These are phyloP conservation scores for Lamellibrachia columna DNA, from an alignment of 2,888 invertebrate genomes.

Conservation along the genomic window DNA sequence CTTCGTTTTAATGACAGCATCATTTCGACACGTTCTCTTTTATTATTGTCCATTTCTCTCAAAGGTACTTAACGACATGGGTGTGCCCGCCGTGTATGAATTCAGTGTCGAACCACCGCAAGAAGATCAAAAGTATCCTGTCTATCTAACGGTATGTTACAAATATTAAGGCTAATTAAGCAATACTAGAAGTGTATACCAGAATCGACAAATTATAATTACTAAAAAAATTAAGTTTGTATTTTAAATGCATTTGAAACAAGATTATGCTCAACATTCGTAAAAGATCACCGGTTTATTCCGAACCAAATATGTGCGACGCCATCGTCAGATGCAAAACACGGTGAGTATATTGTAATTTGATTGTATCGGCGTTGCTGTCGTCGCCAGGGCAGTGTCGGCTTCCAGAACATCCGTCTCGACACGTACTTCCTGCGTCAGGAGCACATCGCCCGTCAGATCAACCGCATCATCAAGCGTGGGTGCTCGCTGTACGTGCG, in stretches of 20 bases:
- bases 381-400: slow-evolving; percentile 17
- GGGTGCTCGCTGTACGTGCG: background rate
- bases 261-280: too few relatives aligned
- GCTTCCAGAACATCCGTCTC: background rate
- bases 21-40: background rate
- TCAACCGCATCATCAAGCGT: background rate
- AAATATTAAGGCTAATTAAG: background rate
- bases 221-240: too few relatives aligned
- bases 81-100: slow-evolving; percentile 22
- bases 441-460: slow-evolving; percentile 22
- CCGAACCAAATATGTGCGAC: background rate
- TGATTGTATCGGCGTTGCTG: background rate
- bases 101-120: slow-evolving; percentile 16
- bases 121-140: background rate
- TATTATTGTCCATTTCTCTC: background rate
- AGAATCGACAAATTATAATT: too few relatives aligned
- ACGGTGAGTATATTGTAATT: background rate
- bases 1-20: too few relatives aligned
- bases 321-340: background rate
- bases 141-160: background rate
- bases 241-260: too few relatives aligned
- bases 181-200: background rate
- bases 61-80: background rate
- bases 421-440: slow-evolving; percentile 21
- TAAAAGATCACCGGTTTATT: background rate